Evolutionary conservation across 2,113 vertebrate genomes (phyloP).

Genomic region (Percina caprodes): DNA sequence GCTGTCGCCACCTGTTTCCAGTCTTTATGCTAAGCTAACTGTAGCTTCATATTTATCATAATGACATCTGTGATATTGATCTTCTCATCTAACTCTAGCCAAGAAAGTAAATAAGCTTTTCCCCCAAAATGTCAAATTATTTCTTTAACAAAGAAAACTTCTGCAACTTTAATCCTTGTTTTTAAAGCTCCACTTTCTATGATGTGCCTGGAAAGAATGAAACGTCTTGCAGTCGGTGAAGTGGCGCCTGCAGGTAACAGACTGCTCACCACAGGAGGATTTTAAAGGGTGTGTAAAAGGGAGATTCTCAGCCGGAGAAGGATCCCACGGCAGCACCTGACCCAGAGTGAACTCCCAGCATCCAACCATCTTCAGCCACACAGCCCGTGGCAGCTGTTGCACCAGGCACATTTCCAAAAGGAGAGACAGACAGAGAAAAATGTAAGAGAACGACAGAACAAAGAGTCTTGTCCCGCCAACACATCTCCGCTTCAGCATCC

Average conservation of each 20-base stretch:
- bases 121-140: not conserved
- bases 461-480: too few relatives aligned
- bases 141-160: not conserved
- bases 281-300: conserved; percentile 4
- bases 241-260: conserved; percentile 7
- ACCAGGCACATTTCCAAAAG: conserved; percentile 51
- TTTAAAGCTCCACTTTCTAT: not conserved
- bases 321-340: conserved; percentile 56
- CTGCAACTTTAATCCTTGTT: not conserved
- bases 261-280: conserved; percentile 25
- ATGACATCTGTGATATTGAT: not conserved
- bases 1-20: too few relatives aligned
- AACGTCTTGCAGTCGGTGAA: not conserved
- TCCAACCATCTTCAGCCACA: conserved; percentile 55
- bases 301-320: conserved; percentile 3
- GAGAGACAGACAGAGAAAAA: not conserved
- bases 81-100: not conserved
- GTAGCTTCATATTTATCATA: not conserved
- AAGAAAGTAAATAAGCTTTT: not conserved
- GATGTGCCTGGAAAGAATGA: not conserved
- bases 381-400: conserved; percentile 70
- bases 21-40: too few relatives aligned
- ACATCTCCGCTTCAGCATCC: conserved; percentile 42
- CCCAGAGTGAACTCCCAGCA: conserved; percentile 40
- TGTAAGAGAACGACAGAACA: conserved; percentile 19